Percentiles rank a stretch among this genome's conserved stretches.
Evolutionary conservation across 2,888 invertebrate species (phyloP).

Genomic region (Pandemis heparana): DNA sequence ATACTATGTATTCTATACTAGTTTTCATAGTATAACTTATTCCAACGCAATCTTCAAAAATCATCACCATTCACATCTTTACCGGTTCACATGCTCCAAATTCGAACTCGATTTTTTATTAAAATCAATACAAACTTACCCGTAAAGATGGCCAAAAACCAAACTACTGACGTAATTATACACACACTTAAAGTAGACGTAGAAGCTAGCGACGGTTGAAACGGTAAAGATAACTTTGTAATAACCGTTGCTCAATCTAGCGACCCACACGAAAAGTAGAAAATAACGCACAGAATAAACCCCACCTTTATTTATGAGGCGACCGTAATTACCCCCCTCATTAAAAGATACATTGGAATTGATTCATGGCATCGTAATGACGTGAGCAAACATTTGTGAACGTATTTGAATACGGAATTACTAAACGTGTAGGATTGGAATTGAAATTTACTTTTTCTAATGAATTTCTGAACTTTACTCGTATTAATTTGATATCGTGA

Average conservation of each 20-base stretch:
- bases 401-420: slow-evolving; percentile 50
- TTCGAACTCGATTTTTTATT: slow-evolving; percentile 17
- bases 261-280: slow-evolving; percentile 47
- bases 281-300: slow-evolving; percentile 30
- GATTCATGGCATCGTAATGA: slow-evolving; percentile 58
- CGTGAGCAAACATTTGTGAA: slow-evolving; percentile 51
- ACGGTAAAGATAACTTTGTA: slow-evolving; percentile 13
- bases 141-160: neutral
- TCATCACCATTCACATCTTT: slow-evolving; percentile 2
- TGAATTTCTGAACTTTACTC: slow-evolving; percentile 45
- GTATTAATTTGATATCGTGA: slow-evolving; percentile 37
- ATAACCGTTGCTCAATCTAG: slow-evolving; percentile 45
- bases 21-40: neutral
- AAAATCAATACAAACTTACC: slow-evolving; percentile 6
- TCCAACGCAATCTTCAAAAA: slow-evolving; percentile 11
- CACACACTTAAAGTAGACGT: neutral
- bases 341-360: slow-evolving; percentile 59
- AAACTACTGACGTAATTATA: neutral
- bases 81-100: slow-evolving; percentile 30
- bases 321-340: slow-evolving; percentile 50
- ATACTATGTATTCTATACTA: neutral
- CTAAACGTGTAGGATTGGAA: slow-evolving; percentile 32
- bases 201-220: neutral
- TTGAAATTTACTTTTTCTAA: slow-evolving; percentile 43
- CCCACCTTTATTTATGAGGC: slow-evolving; percentile 47